A percentile compares a stretch with the other conserved stretches of the same genome.
These are phyloP conservation scores for Clarias gariepinus DNA, from an alignment of 2,113 vertebrate genomes.

Conservation along the genomic window DNA sequence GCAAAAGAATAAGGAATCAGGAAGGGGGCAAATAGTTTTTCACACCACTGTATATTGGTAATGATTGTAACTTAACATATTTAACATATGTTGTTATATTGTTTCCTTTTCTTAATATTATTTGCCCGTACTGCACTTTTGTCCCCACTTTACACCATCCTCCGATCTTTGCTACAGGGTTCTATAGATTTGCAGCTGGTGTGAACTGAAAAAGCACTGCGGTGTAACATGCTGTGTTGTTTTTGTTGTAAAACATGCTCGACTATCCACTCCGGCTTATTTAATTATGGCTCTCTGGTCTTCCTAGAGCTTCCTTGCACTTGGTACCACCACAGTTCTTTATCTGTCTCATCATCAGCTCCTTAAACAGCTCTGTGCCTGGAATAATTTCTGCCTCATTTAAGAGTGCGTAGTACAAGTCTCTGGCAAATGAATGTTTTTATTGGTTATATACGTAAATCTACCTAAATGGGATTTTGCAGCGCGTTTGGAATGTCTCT, in stretches of 20 bases:
- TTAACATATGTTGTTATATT: background rate
- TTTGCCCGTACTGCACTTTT: background rate
- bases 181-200: background rate
- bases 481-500: background rate
- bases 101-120: background rate
- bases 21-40: no score
- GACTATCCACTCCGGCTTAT: background rate
- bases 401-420: background rate
- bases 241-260: constrained; percentile 13
- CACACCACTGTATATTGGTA: no score
- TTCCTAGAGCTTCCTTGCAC: background rate
- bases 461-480: background rate
- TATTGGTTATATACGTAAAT: background rate
- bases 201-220: background rate
- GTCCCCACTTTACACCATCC: background rate
- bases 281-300: background rate
- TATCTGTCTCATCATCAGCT: background rate
- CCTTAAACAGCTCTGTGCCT: background rate
- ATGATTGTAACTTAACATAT: background rate
- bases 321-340: background rate
- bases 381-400: constrained; percentile 14
- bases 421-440: background rate
- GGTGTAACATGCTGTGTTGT: background rate
- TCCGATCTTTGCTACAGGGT: background rate
- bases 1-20: no score